Percentiles rank a stretch among this genome's conserved stretches.
Evolutionary conservation across 2,113 vertebrate genomes (phyloP).

Genomic region (Pygoscelis adeliae): DNA sequence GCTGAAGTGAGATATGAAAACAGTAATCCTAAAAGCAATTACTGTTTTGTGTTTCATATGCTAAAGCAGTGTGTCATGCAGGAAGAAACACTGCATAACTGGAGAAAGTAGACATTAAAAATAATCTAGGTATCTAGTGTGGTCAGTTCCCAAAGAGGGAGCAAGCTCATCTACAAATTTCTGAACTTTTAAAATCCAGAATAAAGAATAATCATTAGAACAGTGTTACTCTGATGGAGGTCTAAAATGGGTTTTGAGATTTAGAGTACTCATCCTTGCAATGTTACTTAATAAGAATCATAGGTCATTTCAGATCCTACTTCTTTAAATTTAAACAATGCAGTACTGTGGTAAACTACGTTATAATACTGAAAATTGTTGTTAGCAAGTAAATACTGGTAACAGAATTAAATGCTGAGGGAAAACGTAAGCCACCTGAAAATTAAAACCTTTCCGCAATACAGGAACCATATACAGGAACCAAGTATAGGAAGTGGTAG

Average conservation of each 20-base stretch:
- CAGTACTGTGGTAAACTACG: background rate
- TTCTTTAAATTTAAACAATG: background rate
- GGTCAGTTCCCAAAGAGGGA: background rate
- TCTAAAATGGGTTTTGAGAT: background rate
- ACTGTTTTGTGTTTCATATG: background rate
- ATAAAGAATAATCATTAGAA: background rate
- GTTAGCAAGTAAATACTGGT: background rate
- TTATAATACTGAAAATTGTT: background rate
- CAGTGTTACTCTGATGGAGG: background rate
- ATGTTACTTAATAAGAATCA: background rate
- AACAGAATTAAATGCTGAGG: background rate
- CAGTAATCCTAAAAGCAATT: background rate
- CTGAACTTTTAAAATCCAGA: background rate
- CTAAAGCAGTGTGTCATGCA: background rate
- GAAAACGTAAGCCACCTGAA: background rate
- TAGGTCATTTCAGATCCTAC: background rate
- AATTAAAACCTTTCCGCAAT: background rate
- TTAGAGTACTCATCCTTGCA: background rate
- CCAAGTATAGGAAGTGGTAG: background rate
- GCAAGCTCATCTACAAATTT: background rate
- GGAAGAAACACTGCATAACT: background rate
- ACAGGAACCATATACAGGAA: background rate
- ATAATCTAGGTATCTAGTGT: background rate
- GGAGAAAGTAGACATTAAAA: background rate
- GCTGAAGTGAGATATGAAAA: background rate